Base-by-base conservation (phyloP, 92 coral and sea anemone species). In the Parazoanthus atlanticus region DNA sequence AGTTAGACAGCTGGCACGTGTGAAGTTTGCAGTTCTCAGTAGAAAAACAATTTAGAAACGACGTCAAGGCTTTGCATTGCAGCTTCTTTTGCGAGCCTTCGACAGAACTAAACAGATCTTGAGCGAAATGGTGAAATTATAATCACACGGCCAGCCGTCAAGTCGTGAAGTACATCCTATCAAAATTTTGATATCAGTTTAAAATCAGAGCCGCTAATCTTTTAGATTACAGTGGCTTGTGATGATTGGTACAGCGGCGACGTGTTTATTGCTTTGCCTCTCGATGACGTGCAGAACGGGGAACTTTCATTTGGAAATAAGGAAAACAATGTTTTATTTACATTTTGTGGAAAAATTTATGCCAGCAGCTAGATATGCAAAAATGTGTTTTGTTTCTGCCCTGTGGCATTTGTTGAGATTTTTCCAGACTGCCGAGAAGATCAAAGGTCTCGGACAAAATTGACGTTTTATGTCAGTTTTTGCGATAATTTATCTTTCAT, bases 261-360 rank as follows among this genome's bases (percentile, higher is more conserved):
- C 28, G n/a, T 83, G 86, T 69, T 81, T 83, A 83, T 67, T 67
- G 52, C 77, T 30, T 36, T 16, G 10, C 33, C 43, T 10, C 41
- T 41, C 69, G 38, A 70, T 84, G 87, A 41, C 74, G 87, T 84
- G 64, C 43, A 84, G 76, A 84, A 46, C 38, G 38, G 23, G 87
- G 8, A 84, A 8, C 56, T 8, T 84, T 84, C 76, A 16, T 71
- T 43, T 84, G 82, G 66, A 75, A 78, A 78, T 69, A 41, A 84
- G 66, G 69, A 84, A 84, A 21, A 65, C 15, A 84, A 84, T 84
- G 87, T 84, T 84, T 84, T 84, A 69, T 84, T 84, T 84, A 84
- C 28, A 40, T 28, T 43, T 84, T 71, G 86, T 1, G 73, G 30
- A 81, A 64, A 82, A 34, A 30, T 6, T 61, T 33, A 16, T 33